Evolutionary conservation across 2,888 invertebrate genomes (phyloP), one percentile per base, ranked within the genome.

Genomic region (Parnassius mnemosyne): DNA sequence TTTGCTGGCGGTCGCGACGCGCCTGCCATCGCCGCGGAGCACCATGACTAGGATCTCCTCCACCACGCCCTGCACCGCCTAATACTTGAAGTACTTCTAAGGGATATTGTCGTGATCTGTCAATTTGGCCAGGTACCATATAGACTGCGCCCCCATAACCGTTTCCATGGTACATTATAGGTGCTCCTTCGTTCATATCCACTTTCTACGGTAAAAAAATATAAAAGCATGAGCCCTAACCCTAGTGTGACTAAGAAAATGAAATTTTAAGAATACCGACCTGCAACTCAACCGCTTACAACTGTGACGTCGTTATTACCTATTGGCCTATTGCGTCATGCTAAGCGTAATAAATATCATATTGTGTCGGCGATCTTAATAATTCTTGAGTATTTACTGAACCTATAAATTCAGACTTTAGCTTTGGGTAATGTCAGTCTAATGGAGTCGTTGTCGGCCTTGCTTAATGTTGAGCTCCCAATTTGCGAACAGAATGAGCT

Each of bases 301-400:
- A 70, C 75, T 76, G 72, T 76, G 78, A 77, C 78, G 76, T 74
- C 70, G 67, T 75, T 68, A 74, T 72, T 78, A 68, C 73, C 77
- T 88, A 90, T 81, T 87, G 83, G 68, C 73, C 77, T 88, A 90
- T 81, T 87, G 83, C 82, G 77, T 87, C 88, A 89, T 90, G 77
- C 74, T 87, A 83, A 78, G 77, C 81, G 83, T 82, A 80, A 74
- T 78, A 76, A 79, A 77, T 79, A 77, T 79, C 76, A 79, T 79
- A 76, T 77, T 74, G 77, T 79, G 84, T 80, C 80, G 82, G 81
- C 78, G 77, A 81, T 80, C 76, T 75, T 68, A 79, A 75, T 78
- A 78, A 78, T 84, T 83, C 78, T 79, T 79, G 78, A 76, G 77
- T 79, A 78, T 83, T 83, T 84, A 71, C 69, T 71, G 76, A 75